Base-by-base conservation (phyloP, 2,113 vertebrate genomes). In the Eira barbara region DNA sequence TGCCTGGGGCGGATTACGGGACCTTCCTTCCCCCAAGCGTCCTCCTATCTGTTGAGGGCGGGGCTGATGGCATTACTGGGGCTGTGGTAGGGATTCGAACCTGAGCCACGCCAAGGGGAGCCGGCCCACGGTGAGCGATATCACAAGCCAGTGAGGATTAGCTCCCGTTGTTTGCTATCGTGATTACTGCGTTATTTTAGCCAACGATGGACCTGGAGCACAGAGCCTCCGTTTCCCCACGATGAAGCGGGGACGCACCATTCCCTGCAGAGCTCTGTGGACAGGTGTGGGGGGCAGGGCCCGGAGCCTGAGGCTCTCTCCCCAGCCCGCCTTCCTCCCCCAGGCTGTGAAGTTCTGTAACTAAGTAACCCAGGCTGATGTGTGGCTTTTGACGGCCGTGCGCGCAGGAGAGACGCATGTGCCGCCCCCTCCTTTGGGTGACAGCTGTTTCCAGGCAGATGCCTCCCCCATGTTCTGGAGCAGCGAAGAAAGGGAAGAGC, bases 361-460 rank as follows among this genome's bases (percentile, higher is more conserved):
- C 97, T 96, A 79, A 96, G 95, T 96, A 95, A 98, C 94, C 84
- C 95, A 89, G 90, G 92, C 96, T 95, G 92, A 59, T 61, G 82
- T 76, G 82, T 34, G 67, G 78, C 91, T 69, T 86, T 49, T 76
- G 87, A 67, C 2, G 71, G 92, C 36, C 89, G 63, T 36, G 59
- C 36, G 71, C 2, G 11, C 29, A 2, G 89, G 97, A 88, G 97
- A 71, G 52, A 52, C 20, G 47, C 52, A 5, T 49, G 94, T 78
- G 88, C 84, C 0, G 57, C 95, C 88, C 82, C 89, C 74, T 93
- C 97, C 79, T 92, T 91, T 89, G 97, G 93, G 91, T 95, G 97
- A 97, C 98, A 98, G 97, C 95, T 97, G 96, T 96, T 94, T 94
- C 89, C 90, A 90, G 92, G 92, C 97, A 96, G 94, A 96, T 89